Conservation (phyloP, 2,888 invertebrate species). For the Strigamia transsilvanica region DNA sequence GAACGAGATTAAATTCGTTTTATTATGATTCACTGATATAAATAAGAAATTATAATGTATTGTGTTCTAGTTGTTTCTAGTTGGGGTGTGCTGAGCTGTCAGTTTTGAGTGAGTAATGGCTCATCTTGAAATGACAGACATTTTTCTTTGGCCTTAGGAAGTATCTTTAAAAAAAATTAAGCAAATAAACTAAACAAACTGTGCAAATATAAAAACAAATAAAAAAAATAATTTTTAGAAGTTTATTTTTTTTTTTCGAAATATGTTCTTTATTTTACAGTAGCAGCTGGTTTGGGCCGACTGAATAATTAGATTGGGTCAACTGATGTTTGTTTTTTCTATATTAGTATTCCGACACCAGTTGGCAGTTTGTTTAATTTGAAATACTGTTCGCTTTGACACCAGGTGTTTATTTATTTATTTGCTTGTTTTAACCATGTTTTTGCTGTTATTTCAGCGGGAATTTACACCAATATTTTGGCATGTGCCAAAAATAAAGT, state of each 20-base stretch:
- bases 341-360: not conserved
- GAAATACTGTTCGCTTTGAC: not conserved
- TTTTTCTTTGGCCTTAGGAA: not conserved
- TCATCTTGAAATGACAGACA: conserved; percentile 8
- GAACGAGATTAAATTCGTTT: too few species aligned
- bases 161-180: not conserved
- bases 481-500: not conserved
- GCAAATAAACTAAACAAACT: too few species aligned
- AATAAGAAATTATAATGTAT: not conserved
- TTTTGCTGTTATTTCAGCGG: not conserved
- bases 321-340: not conserved
- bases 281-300: not conserved
- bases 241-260: not conserved
- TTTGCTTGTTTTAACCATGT: not conserved
- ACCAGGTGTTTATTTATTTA: conserved; percentile 13
- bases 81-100: conserved; percentile 13
- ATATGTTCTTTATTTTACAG: not conserved
- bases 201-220: too few species aligned
- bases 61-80: not conserved
- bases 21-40: not conserved
- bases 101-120: conserved; percentile 14
- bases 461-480: conserved; percentile 12
- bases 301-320: conserved; percentile 2
- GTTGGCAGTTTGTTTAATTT: not conserved
- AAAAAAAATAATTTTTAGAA: not conserved